These are phyloP conservation scores for Hartigia nigra DNA, from an alignment of 2,888 invertebrate species.

Conservation along the genomic window DNA sequence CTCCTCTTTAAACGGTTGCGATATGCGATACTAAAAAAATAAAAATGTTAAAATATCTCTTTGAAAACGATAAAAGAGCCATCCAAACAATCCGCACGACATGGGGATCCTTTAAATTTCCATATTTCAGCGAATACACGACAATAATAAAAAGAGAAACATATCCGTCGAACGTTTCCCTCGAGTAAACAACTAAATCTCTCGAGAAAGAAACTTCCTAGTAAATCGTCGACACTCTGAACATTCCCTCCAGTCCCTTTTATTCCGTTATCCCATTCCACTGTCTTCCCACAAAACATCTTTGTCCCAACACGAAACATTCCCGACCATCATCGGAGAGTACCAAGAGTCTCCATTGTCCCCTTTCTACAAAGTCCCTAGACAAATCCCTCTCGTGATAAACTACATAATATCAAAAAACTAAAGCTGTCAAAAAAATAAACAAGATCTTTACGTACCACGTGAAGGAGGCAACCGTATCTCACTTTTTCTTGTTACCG, in stretches of 20 bases:
- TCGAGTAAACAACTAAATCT: neutral
- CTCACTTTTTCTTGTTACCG: neutral
- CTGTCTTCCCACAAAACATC: neutral
- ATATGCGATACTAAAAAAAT: neutral
- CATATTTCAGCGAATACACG: neutral
- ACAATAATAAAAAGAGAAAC: neutral
- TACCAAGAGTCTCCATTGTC: too few species aligned
- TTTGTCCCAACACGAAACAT: neutral
- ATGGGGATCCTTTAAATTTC: neutral
- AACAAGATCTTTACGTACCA: neutral
- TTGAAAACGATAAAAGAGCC: neutral
- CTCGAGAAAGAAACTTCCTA: neutral
- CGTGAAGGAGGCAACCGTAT: neutral
- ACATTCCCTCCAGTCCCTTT: neutral
- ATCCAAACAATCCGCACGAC: neutral
- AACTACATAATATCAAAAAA: neutral
- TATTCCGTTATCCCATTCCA: neutral
- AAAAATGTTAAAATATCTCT: neutral
- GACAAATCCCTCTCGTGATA: too few species aligned
- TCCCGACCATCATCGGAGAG: neutral
- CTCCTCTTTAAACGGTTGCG: neutral
- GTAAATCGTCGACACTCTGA: neutral
- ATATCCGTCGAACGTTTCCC: neutral
- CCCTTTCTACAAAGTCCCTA: neutral
- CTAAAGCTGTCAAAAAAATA: neutral